phyloP scores from a whole-genome alignment of 2,797 vertebrate genomes.

The Esox masquinongy region DNA sequence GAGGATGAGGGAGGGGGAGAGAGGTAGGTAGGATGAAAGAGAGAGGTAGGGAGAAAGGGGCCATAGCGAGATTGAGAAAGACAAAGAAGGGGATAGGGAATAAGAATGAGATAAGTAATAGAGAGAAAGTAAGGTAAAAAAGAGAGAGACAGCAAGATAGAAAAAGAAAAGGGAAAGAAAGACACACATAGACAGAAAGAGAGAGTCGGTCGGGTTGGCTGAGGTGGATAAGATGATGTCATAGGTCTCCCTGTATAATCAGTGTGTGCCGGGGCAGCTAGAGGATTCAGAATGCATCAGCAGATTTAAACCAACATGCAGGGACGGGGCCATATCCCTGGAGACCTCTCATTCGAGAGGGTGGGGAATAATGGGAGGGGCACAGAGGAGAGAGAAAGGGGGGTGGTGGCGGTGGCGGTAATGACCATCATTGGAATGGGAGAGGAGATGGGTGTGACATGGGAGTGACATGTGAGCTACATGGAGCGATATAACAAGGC shows the following conservation, averaged over 20 bases:
- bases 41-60: too few relatives aligned
- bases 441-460: background rate
- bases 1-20: background rate
- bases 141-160: background rate
- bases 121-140: background rate
- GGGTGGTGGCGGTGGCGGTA: background rate
- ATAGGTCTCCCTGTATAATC: constrained; percentile 27
- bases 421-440: background rate
- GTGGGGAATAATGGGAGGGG: background rate
- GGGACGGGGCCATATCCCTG: background rate
- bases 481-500: background rate
- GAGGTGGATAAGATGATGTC: constrained; percentile 23
- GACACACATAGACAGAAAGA: background rate
- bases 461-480: background rate
- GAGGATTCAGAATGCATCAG: constrained; percentile 31
- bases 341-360: background rate
- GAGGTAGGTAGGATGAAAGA: too few relatives aligned
- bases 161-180: background rate
- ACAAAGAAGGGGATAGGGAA: too few relatives aligned
- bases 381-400: background rate
- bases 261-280: constrained; percentile 9
- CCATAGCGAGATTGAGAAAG: too few relatives aligned
- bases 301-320: constrained; percentile 27
- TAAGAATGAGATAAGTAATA: background rate
- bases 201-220: background rate